These are phyloP conservation scores for Spisula subtruncata DNA, from an alignment of 2,888 invertebrate genomes.

Conservation along the genomic window DNA sequence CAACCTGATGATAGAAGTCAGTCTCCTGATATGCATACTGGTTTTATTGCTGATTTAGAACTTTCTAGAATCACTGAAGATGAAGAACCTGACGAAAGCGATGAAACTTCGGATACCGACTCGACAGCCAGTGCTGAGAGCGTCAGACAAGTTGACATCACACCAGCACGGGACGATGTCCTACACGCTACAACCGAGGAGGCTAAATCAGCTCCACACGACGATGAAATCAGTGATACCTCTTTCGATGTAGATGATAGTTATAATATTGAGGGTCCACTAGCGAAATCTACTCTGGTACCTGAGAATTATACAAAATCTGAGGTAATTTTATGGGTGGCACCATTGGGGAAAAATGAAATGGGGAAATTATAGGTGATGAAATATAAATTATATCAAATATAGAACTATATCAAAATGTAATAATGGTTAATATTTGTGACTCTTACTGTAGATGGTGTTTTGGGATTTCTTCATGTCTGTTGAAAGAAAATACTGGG, in stretches of 20 bases:
- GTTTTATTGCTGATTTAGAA: constrained; percentile 61
- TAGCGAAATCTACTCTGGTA: constrained; percentile 64
- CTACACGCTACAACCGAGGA: constrained; percentile 70
- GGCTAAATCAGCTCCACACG: constrained; percentile 55
- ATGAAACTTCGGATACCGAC: constrained; percentile 64
- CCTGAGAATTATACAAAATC: constrained; percentile 32
- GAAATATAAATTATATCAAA: neutral
- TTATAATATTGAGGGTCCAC: constrained; percentile 59
- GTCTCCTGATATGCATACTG: constrained; percentile 68
- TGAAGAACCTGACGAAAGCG: constrained; percentile 52
- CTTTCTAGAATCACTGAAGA: constrained; percentile 68
- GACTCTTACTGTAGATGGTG: constrained; percentile 18
- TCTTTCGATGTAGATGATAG: constrained; percentile 67
- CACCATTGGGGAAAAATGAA: constrained; percentile 31
- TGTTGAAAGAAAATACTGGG: neutral
- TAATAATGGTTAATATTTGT: neutral
- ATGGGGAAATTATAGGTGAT: constrained; percentile 17
- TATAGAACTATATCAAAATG: neutral
- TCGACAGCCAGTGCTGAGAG: constrained; percentile 79
- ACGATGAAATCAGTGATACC: constrained; percentile 63
- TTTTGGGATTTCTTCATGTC: neutral
- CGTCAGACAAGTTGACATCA: constrained; percentile 60
- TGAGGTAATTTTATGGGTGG: constrained; percentile 57
- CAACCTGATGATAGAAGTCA: constrained; percentile 80
- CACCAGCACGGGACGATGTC: constrained; percentile 53